phyloP scores from a whole-genome alignment of 2,113 vertebrate species.

The Callithrix jacchus region DNA sequence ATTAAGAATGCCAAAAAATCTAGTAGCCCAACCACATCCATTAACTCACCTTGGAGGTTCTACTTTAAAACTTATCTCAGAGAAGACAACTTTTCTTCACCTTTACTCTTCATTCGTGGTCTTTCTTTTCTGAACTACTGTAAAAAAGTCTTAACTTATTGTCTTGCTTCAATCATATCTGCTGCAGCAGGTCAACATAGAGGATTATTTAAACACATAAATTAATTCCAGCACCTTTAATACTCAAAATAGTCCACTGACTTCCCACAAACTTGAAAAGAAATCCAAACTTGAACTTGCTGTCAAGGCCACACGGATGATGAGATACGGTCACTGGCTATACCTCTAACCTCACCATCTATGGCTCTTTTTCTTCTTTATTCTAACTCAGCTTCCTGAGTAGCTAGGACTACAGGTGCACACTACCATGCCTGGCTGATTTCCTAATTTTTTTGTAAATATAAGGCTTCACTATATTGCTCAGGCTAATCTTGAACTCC shows the following conservation, averaged over 20 bases:
- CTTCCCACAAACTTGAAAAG: not conserved
- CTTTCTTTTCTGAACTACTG: not conserved
- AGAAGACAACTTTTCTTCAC: not conserved
- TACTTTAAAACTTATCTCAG: not conserved
- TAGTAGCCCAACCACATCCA: not conserved
- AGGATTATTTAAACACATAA: not conserved
- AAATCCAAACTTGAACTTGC: not conserved
- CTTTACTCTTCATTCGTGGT: not conserved
- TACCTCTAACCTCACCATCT: rapidly evolving
- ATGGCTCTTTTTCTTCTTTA: not conserved
- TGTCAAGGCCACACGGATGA: not conserved
- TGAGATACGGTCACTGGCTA: rapidly evolving
- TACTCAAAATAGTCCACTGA: not conserved
- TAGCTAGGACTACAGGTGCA: no score
- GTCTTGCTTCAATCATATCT: not conserved
- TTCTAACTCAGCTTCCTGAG: no score
- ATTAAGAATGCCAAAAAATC: not conserved
- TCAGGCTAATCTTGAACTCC: no score
- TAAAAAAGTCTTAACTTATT: not conserved
- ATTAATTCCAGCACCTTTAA: not conserved
- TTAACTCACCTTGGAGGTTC: not conserved
- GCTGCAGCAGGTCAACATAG: not conserved
- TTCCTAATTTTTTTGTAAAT: no score
- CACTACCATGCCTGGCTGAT: no score
- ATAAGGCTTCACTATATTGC: no score